Evolutionary conservation across 1,140 invertebrate species (phyloP).

Genomic region (Cydia pomonella): DNA sequence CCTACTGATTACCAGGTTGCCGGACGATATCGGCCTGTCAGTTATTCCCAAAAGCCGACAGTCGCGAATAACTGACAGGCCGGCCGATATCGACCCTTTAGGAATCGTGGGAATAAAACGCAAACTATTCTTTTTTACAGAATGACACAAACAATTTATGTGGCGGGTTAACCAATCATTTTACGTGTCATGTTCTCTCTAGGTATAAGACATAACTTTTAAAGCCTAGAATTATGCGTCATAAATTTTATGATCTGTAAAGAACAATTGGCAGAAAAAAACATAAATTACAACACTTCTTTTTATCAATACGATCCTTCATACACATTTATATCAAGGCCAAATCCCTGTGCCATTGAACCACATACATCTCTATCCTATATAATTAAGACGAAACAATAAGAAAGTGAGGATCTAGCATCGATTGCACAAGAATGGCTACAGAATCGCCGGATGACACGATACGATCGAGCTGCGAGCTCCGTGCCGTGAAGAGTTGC

Average conservation of each 20-base stretch:
- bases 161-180: not conserved
- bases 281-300: not conserved
- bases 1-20: no score
- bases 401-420: constrained; percentile 63
- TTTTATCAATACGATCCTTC: constrained; percentile 18
- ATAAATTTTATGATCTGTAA: not conserved
- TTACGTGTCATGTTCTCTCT: not conserved
- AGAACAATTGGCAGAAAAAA: constrained; percentile 1
- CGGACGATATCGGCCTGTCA: no score
- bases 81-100: no score
- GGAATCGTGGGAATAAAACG: no score
- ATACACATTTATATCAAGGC: not conserved
- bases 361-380: constrained; percentile 42
- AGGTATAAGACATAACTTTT: not conserved
- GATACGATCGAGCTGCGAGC: constrained; percentile 55
- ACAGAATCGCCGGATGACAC: constrained; percentile 70
- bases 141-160: not conserved
- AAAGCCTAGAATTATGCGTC: constrained; percentile 23
- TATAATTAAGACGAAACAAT: constrained; percentile 72
- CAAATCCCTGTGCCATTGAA: constrained; percentile 52
- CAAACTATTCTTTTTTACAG: no score
- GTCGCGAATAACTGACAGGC: no score
- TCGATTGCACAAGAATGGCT: constrained; percentile 57
- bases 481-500: constrained; percentile 55
- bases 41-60: no score